A percentile compares a stretch with the other conserved stretches of the same genome.
Evolutionary conservation across 2,797 vertebrate genomes (phyloP).

Genomic region (Neosilurus mollespiculum): DNA sequence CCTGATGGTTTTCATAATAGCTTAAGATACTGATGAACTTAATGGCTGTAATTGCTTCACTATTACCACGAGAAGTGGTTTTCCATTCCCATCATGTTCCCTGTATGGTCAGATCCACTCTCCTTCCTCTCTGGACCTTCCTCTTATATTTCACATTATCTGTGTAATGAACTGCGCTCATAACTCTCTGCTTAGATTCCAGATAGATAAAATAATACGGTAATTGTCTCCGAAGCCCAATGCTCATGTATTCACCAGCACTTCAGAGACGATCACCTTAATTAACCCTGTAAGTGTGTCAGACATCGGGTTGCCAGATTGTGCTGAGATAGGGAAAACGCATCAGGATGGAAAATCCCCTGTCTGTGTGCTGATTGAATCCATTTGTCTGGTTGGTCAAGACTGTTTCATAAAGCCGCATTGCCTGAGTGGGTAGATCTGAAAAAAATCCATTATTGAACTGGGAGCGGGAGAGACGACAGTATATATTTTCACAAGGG

Average conservation of each 20-base stretch:
- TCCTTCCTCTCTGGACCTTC: not conserved
- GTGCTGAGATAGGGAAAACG: constrained; percentile 52
- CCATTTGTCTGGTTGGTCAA: constrained; percentile 50
- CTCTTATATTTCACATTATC: constrained; percentile 4
- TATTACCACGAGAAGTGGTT: constrained; percentile 12
- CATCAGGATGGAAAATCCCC: constrained; percentile 54
- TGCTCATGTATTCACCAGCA: constrained; percentile 13
- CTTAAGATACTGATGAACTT: constrained; percentile 16
- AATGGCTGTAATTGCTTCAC: constrained; percentile 24
- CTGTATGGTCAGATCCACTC: constrained; percentile 13
- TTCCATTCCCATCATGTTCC: constrained; percentile 17
- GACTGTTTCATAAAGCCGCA: constrained; percentile 33
- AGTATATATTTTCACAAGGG: constrained; percentile 46
- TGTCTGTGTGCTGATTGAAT: constrained; percentile 71
- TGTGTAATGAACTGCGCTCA: constrained; percentile 16
- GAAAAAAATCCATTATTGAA: constrained; percentile 63
- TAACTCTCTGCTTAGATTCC: not conserved
- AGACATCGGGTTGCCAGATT: constrained; percentile 31
- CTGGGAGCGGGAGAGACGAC: constrained; percentile 60
- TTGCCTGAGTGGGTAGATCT: constrained; percentile 45
- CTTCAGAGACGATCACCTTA: constrained; percentile 65
- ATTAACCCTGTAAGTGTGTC: constrained; percentile 67
- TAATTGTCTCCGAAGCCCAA: constrained; percentile 37
- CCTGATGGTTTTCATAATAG: constrained; percentile 33
- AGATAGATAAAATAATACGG: constrained; percentile 32